These are phyloP conservation scores for Acanthoscelides obtectus DNA, from an alignment of 2,888 invertebrate species.

Conservation along the genomic window DNA sequence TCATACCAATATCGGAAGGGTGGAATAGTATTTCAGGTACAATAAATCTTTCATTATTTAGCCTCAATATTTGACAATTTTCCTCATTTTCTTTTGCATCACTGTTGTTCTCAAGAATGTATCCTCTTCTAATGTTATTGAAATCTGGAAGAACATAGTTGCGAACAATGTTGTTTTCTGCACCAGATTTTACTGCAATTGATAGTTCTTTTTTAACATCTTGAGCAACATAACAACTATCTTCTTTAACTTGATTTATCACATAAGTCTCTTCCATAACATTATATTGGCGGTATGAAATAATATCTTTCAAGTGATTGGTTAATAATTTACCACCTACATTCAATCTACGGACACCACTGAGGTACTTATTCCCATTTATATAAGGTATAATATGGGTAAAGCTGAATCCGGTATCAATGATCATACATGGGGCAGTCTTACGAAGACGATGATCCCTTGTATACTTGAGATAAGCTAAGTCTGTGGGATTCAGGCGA, in stretches of 20 bases:
- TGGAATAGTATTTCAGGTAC: constrained; percentile 93
- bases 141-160: constrained; percentile 98
- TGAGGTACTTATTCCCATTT: constrained; percentile 55
- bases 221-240: constrained; percentile 87
- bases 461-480: constrained; percentile 50
- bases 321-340: constrained; percentile 93
- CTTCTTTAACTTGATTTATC: constrained; percentile 98
- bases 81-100: constrained; percentile 35
- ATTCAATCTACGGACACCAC: constrained; percentile 79
- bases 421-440: constrained; percentile 55
- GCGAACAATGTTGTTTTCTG: constrained; percentile 67
- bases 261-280: constrained; percentile 99
- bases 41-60: constrained; percentile 92
- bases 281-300: constrained; percentile 93
- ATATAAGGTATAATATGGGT: constrained; percentile 92
- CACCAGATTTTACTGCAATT: constrained; percentile 55
- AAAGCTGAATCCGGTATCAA: constrained; percentile 95
- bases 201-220: constrained; percentile 79
- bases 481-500: constrained; percentile 74
- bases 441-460: constrained; percentile 20
- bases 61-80: constrained; percentile 65
- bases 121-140: constrained; percentile 78
- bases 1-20: constrained; percentile 91
- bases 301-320: constrained; percentile 95
- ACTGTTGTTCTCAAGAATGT: constrained; percentile 36